Percentiles rank a stretch among this genome's conserved stretches.
Conservation (phyloP, 2,888 invertebrate species). For the Amaurobius ferox region DNA sequence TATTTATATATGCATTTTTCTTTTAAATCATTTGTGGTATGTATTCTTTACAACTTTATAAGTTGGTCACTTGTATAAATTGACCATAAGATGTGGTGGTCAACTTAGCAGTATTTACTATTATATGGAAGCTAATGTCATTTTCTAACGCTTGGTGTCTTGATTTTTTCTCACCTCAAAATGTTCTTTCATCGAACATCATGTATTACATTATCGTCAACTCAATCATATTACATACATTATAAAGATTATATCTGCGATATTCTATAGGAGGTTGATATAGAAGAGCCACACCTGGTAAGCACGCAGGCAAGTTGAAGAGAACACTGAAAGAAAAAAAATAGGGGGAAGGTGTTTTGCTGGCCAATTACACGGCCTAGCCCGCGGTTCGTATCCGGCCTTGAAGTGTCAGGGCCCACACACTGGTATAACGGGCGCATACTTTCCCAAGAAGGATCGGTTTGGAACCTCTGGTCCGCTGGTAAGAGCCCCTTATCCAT, state of each 20-base stretch:
- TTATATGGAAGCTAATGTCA: too few species aligned
- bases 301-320: slow-evolving; percentile 19
- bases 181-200: background rate
- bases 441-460: slow-evolving; percentile 69
- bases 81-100: too few species aligned
- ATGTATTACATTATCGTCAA: background rate
- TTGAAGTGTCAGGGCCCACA: slow-evolving; percentile 69
- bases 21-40: too few species aligned
- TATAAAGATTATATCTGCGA: background rate
- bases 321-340: slow-evolving; percentile 5
- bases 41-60: too few species aligned
- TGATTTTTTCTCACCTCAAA: background rate
- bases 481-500: slow-evolving; percentile 61
- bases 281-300: slow-evolving; percentile 36
- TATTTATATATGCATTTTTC: too few species aligned
- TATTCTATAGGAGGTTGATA: background rate
- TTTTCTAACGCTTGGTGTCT: too few species aligned
- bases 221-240: slow-evolving; percentile 6
- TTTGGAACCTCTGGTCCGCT: slow-evolving; percentile 58
- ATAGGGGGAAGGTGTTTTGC: slow-evolving; percentile 42
- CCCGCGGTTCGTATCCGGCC: slow-evolving; percentile 50
- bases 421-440: slow-evolving; percentile 68
- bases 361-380: slow-evolving; percentile 44
- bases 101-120: too few species aligned
- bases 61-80: too few species aligned